phyloP scores from a whole-genome alignment of 1,140 invertebrate species.

The Drosophila pectinifera region DNA sequence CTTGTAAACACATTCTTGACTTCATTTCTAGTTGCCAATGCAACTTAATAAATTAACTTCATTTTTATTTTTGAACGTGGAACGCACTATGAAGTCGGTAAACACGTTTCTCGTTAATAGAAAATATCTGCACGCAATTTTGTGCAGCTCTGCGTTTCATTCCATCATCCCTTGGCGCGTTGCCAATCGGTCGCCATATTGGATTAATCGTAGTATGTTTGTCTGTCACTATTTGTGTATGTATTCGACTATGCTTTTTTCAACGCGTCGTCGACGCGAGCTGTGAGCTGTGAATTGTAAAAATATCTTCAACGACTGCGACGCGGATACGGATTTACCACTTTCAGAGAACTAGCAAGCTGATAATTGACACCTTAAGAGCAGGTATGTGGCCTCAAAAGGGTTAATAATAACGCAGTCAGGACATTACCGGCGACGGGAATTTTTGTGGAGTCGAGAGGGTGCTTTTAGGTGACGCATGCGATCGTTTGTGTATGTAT shows the following conservation, averaged over 20 bases:
- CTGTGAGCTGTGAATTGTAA: constrained; percentile 26
- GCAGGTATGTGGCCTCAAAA: constrained; percentile 15
- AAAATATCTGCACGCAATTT: constrained; percentile 23
- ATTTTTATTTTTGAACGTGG: neutral
- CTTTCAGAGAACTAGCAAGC: neutral
- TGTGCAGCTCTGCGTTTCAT: constrained; percentile 68
- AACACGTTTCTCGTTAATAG: neutral
- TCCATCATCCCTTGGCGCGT: constrained; percentile 46
- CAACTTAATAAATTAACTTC: neutral
- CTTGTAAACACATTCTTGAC: neutral
- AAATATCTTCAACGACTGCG: constrained; percentile 14
- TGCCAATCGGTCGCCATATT: constrained; percentile 72
- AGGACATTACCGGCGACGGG: constrained; percentile 13
- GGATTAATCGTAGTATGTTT: constrained; percentile 52
- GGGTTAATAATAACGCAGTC: neutral
- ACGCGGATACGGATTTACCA: neutral
- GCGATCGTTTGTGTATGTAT: constrained; percentile 72
- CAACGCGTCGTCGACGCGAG: constrained; percentile 48
- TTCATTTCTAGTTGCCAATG: neutral
- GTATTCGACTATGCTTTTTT: constrained; percentile 60
- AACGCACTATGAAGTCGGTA: neutral
- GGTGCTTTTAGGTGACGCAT: constrained; percentile 62
- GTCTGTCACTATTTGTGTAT: constrained; percentile 54
- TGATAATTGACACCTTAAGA: neutral
- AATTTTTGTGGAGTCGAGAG: constrained; percentile 8